Percentiles rank a stretch among this genome's conserved stretches.
Evolutionary conservation across 2,888 invertebrate species (phyloP).

Genomic region (Epinotia demarniana): DNA sequence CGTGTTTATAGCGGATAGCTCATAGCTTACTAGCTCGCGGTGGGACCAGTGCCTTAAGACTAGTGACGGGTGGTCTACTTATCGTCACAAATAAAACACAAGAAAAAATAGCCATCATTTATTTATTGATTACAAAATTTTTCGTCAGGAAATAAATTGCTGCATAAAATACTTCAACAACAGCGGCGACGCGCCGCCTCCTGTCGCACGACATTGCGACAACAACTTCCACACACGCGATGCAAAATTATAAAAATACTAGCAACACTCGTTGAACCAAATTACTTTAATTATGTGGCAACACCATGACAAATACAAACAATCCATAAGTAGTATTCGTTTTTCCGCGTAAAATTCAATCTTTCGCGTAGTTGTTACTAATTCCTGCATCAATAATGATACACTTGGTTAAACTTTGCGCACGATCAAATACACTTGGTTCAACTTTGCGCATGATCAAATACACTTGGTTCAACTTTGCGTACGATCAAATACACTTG

Average conservation of each 20-base stretch:
- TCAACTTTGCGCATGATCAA: no score
- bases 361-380: no score
- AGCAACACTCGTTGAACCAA: background rate
- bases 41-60: no score
- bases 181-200: constrained; percentile 47
- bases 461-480: background rate
- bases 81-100: constrained; percentile 50
- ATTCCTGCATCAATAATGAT: no score
- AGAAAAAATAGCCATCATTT: constrained; percentile 78
- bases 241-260: background rate
- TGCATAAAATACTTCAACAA: constrained; percentile 79
- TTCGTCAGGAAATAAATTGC: constrained; percentile 81
- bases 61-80: no score
- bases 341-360: no score
- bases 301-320: background rate
- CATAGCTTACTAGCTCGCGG: no score
- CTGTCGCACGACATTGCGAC: background rate
- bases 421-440: no score
- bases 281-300: background rate
- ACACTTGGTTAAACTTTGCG: no score
- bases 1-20: no score
- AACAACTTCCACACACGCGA: no score
- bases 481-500: background rate
- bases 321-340: no score
- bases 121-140: constrained; percentile 82